Evolutionary conservation across 2,113 vertebrate species (phyloP), one percentile per base, ranked within the genome.

Genomic region (Microcebus ravelobensis): DNA sequence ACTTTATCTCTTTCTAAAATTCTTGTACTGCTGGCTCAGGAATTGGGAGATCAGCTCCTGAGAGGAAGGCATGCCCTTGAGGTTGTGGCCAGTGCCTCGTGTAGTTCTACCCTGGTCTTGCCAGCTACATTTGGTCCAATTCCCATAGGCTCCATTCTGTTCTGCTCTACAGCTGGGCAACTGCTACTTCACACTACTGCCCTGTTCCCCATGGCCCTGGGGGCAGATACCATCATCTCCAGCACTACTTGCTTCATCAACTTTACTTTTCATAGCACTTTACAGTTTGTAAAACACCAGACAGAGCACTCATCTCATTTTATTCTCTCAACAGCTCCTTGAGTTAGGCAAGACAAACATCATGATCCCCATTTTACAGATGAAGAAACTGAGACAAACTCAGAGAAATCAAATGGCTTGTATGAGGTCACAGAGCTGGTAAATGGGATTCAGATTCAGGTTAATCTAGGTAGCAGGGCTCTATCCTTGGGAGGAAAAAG

Each of bases 321-420:
- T 34, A 63, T 34, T 79, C 57, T 95, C 81, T 91, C 21, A 34
- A 48, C 34, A 87, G 36, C 42, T 76, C 15, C 82, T 86, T 68
- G n/a, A 76, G 25, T 59, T 70, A 80, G 8, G 5, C 25, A 92
- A 25, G 70, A n/a, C 31, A 48, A 86, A 34, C 57, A 70, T 45
- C 61, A 25, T 74, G 42, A 50, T 36, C 50, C 57, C 31, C 6
- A 42, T 81, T 87, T 68, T 70, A 83, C 48, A 83, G 61, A 82
- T 20, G 12, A 91, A 92, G 39, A 95, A 92, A 63, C 55, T 79
- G 67, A 97, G 70, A 42, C 42, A 92, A 73, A 29, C 18, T 94
- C 57, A 87, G 63, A 85, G 65, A 90, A 79, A 63, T 92, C 55
- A 87, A 81, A 63, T 63, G 31, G 77, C 68, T 36, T 86, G 12